Percentiles rank a stretch among this genome's conserved stretches.
These are phyloP conservation scores for Lophius piscatorius DNA, from an alignment of 2,113 vertebrate species.

Conservation along the genomic window DNA sequence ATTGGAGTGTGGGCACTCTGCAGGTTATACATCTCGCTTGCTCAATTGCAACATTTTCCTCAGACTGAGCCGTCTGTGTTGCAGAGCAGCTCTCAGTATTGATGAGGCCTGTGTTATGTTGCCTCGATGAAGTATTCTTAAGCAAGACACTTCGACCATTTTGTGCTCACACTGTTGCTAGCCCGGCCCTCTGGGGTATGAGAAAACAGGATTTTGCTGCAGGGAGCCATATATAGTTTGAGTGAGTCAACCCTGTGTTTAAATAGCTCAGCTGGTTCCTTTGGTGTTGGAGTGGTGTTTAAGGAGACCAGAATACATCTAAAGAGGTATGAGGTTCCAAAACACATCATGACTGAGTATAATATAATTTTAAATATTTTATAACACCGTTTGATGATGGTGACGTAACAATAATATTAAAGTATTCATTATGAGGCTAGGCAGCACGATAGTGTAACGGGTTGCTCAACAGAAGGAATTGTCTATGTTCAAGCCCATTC, in stretches of 20 bases:
- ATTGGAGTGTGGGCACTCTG: slow-evolving; percentile 21
- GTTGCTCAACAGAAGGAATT: too few species aligned
- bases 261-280: not conserved
- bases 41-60: slow-evolving; percentile 22
- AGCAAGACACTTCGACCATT: not conserved
- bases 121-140: not conserved
- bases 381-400: too few species aligned
- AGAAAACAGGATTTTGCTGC: slow-evolving; percentile 12
- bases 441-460: too few species aligned
- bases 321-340: not conserved
- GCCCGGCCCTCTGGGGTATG: slow-evolving; percentile 4
- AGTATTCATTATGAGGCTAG: too few species aligned
- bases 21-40: slow-evolving; percentile 13
- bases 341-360: not conserved
- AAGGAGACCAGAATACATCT: not conserved
- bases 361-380: too few species aligned
- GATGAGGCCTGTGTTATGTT: not conserved
- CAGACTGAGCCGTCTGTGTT: slow-evolving; percentile 3
- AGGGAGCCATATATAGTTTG: not conserved
- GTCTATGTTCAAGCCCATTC: too few species aligned
- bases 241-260: not conserved
- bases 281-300: not conserved
- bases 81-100: not conserved
- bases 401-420: too few species aligned
- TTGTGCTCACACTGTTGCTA: not conserved